phyloP scores from a whole-genome alignment of 2,888 invertebrate genomes.

The Phyllotreta cruciferae region DNA sequence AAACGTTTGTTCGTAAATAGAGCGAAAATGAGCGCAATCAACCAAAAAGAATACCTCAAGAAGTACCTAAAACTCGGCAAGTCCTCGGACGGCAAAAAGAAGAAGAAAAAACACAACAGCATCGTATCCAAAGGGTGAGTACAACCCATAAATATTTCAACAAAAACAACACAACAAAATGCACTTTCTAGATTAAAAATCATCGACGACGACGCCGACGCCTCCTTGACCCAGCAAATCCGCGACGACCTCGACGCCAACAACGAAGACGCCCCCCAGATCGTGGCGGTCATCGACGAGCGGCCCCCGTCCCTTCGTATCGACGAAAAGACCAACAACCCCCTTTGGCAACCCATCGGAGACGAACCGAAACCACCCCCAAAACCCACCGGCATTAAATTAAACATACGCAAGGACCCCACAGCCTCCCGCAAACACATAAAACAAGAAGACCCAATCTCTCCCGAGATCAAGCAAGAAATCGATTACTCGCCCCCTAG shows the following conservation, averaged over 20 bases:
- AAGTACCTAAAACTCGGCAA: constrained; percentile 75
- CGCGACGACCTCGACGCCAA: constrained; percentile 74
- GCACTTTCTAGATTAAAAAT: constrained; percentile 72
- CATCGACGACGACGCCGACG: constrained; percentile 82
- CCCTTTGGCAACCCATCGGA: constrained; percentile 55
- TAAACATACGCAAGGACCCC: constrained; percentile 27
- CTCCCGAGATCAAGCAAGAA: neutral
- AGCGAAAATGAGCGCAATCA: constrained; percentile 62
- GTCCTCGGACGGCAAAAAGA: constrained; percentile 69
- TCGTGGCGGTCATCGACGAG: constrained; percentile 88
- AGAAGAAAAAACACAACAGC: constrained; percentile 67
- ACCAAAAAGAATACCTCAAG: constrained; percentile 81
- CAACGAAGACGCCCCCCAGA: constrained; percentile 89
- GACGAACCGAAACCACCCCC: constrained; percentile 18
- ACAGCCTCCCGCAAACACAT: constrained; percentile 14
- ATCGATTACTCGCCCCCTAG: constrained; percentile 3
- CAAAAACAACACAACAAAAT: neutral
- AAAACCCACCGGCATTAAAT: constrained; percentile 38
- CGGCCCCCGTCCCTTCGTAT: constrained; percentile 69
- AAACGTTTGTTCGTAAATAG: neutral
- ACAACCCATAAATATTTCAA: neutral
- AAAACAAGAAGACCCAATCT: constrained; percentile 7
- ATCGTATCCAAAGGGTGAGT: constrained; percentile 43
- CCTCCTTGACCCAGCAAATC: constrained; percentile 68
- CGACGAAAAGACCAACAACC: constrained; percentile 54